Evolutionary conservation across 2,797 vertebrate genomes (phyloP).

Genomic region (Lepus oiostolus): DNA sequence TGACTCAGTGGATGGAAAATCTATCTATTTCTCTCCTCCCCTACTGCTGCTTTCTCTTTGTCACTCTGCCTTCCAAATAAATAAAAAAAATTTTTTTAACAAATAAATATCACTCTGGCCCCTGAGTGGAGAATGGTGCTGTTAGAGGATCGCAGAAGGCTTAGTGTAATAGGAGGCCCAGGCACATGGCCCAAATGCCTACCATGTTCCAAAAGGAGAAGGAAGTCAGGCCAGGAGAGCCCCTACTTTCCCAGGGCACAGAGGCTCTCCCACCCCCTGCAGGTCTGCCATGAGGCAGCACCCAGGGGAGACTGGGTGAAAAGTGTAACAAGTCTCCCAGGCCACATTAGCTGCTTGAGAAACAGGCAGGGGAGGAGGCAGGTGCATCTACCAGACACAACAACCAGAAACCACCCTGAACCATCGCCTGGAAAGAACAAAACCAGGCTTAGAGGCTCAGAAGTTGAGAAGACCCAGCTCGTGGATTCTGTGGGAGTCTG

Average conservation of each 20-base stretch:
- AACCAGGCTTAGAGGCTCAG: background rate
- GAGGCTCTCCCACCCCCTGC: background rate
- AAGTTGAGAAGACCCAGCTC: fast-evolving
- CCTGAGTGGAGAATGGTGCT: background rate
- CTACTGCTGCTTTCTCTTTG: too few species aligned
- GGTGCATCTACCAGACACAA: background rate
- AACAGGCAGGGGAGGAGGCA: background rate
- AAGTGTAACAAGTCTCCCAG: background rate
- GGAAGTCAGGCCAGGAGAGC: background rate
- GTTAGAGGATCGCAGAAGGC: background rate
- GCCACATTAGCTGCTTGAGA: background rate
- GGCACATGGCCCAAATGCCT: background rate
- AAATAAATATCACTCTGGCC: background rate
- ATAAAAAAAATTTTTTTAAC: too few species aligned
- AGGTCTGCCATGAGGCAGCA: background rate
- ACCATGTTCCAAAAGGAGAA: background rate
- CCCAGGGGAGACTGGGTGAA: background rate
- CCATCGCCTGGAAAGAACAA: background rate
- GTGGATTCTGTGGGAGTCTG: background rate
- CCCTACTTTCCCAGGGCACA: background rate
- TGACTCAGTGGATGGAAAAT: too few species aligned
- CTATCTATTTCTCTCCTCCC: too few species aligned
- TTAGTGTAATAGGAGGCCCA: background rate
- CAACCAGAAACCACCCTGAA: background rate
- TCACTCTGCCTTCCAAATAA: too few species aligned